These are phyloP conservation scores for Ciconia stormi DNA, from an alignment of 2,113 vertebrate genomes.

Conservation along the genomic window DNA sequence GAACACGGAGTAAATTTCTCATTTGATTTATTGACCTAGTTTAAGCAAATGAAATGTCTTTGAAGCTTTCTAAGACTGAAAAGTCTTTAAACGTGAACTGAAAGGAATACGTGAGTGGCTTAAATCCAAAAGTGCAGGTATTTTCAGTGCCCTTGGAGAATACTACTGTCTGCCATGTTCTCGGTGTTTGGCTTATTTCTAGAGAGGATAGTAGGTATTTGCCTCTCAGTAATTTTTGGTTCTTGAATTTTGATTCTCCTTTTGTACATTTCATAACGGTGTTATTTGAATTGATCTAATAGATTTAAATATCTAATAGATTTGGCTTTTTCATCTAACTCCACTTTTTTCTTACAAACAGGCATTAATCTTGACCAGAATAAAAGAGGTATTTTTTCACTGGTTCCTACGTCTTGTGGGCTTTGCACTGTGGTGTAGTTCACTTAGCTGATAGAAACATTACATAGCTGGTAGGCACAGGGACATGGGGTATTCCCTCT, in stretches of 20 bases:
- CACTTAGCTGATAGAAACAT: conserved; percentile 49
- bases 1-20: not conserved
- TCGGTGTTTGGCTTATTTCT: not conserved
- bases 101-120: not conserved
- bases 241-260: not conserved
- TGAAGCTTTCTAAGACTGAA: not conserved
- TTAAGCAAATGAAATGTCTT: not conserved
- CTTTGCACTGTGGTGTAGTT: conserved; percentile 66
- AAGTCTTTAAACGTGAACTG: not conserved
- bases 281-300: not conserved
- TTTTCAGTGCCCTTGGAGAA: not conserved
- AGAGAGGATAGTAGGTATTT: not conserved
- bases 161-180: not conserved
- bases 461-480: not conserved
- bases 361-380: conserved; percentile 78
- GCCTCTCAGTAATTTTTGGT: not conserved
- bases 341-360: conserved; percentile 64
- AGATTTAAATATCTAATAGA: not conserved
- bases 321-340: conserved; percentile 29
- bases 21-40: not conserved
- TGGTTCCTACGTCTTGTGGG: conserved; percentile 38
- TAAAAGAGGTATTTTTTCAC: conserved; percentile 80
- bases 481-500: not conserved
- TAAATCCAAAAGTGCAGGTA: not conserved
- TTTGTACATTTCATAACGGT: not conserved